Evolutionary conservation across 2,113 vertebrate species (phyloP), one percentile per base, ranked within the genome.

Genomic region (Oncorhynchus clarkii): DNA sequence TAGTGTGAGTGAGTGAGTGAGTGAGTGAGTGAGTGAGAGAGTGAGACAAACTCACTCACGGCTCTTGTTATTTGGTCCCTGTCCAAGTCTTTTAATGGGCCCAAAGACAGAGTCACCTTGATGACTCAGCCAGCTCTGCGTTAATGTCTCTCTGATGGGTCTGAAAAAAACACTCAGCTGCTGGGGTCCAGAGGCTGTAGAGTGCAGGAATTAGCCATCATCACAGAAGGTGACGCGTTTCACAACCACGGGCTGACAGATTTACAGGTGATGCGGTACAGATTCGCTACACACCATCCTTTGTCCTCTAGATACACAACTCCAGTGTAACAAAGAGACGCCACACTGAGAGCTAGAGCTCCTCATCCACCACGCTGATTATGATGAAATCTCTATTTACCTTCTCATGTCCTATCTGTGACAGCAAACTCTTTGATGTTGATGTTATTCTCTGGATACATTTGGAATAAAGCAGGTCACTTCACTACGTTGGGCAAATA

Each of bases 51-150:
- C 8, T 45, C 8, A 45, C 39, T 45, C 39, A 45, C 34, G 5
- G 13, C 16, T 72, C 8, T 18, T 54, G 67, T 71, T 26, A 34
- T 29, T 66, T 71, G 70, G 68, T 77, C 18, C 29, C 67, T 26
- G 31, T 71, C 62, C 31, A 49, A 67, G 48, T 22, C 57, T 34
- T 60, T 78, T 72, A 60, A 69, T 78, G 4, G 16, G 54, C n/a
- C 57, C 18, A 66, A 70, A 48, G 66, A 60, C 57, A 72, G 73
- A 82, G 78, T 80, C 72, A 85, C 80, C 74, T 82, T 70, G 75
- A 77, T 82, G 78, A 79, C 76, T 72, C 48, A 71, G 72, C 70
- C 71, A 54, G 78, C 67, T 59, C 14, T 45, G 24, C 24, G 67
- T 74, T 80, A 60, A 72, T 72, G 71, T 48, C 59, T 75, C 59